A percentile compares a stretch with the other conserved stretches of the same genome.
Conservation (phyloP, 2,113 vertebrate species). For the Grammomys surdaster region DNA sequence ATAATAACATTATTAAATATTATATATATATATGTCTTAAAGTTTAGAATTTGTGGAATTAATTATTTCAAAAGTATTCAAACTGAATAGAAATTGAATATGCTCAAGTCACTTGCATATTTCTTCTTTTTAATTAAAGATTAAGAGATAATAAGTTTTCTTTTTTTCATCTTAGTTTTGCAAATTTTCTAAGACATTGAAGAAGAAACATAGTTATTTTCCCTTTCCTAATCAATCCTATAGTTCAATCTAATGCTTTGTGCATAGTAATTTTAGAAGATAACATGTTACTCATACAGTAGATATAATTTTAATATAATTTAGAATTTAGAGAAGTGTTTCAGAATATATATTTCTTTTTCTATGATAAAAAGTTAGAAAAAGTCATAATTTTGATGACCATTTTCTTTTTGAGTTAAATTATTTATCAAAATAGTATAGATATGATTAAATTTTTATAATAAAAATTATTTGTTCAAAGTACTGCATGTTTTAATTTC, state of each 20-base stretch:
- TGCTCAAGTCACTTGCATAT: neutral
- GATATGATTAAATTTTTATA: neutral
- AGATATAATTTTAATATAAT: neutral
- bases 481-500: neutral
- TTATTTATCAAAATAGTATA: neutral
- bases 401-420: constrained; percentile 35
- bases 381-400: neutral
- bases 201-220: neutral
- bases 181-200: neutral
- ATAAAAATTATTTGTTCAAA: neutral
- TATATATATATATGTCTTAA: neutral
- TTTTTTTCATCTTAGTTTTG: constrained; percentile 12
- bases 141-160: neutral
- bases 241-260: neutral
- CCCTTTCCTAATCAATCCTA: neutral
- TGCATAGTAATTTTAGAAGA: neutral
- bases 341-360: neutral
- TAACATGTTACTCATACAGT: neutral
- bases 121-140: neutral
- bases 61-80: neutral
- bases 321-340: neutral
- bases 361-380: neutral
- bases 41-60: neutral
- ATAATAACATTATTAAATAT: neutral
- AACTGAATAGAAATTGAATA: constrained; percentile 27